Percentiles rank a stretch among this genome's conserved stretches.
Evolutionary conservation across 2,888 invertebrate species (phyloP).

Genomic region (Mythimna ferrago): DNA sequence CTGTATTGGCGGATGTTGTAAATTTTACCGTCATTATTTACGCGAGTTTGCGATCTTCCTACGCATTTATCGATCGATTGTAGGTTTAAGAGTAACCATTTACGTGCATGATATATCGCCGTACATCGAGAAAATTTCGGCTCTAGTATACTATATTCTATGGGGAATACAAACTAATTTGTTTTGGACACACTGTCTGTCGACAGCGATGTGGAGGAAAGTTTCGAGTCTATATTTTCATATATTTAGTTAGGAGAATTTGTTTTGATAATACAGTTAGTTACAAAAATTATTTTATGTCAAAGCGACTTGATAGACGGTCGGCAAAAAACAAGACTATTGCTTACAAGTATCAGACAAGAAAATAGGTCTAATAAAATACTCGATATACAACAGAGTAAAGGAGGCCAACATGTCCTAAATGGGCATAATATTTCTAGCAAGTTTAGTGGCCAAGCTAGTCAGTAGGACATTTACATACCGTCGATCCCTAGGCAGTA

Average conservation of each 20-base stretch:
- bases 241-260: too few species aligned
- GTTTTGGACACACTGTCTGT: neutral
- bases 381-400: slow-evolving; percentile 7
- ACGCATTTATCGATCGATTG: slow-evolving; percentile 29
- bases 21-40: slow-evolving; percentile 25
- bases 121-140: neutral
- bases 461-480: slow-evolving; percentile 37
- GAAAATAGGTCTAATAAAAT: slow-evolving; percentile 30
- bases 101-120: neutral
- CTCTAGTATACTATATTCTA: neutral
- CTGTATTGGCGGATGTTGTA: slow-evolving; percentile 27
- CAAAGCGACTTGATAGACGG: neutral
- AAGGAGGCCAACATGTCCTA: slow-evolving; percentile 3
- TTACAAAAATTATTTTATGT: neutral
- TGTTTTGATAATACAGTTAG: too few species aligned
- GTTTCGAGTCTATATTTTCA: too few species aligned
- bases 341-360: neutral
- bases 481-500: slow-evolving; percentile 6
- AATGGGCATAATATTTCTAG: slow-evolving; percentile 27
- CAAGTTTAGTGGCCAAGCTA: slow-evolving; percentile 1
- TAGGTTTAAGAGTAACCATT: slow-evolving; percentile 4
- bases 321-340: neutral
- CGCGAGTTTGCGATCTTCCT: slow-evolving; percentile 24
- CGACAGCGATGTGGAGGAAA: too few species aligned
- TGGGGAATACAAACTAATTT: neutral